These are phyloP conservation scores for Luperina testacea DNA, from an alignment of 2,888 invertebrate genomes.

Conservation along the genomic window DNA sequence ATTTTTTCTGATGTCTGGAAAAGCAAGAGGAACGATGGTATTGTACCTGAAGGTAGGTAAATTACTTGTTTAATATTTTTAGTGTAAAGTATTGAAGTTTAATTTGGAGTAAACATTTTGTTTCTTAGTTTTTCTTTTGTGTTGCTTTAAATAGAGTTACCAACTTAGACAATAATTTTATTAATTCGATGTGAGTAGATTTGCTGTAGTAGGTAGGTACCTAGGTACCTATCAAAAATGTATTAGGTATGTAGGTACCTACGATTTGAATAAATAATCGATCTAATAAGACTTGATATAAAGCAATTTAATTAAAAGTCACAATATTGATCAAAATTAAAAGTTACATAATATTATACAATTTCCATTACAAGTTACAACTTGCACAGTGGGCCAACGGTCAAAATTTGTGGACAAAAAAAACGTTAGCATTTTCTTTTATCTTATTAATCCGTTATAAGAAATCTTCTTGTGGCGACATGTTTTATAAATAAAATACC, in stretches of 20 bases:
- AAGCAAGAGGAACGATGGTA: conserved; percentile 87
- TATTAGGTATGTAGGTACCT: neutral
- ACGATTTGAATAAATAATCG: conserved; percentile 18
- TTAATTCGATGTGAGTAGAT: neutral
- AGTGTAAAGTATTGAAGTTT: conserved; percentile 1
- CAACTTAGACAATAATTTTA: neutral
- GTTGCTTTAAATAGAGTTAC: conserved; percentile 4
- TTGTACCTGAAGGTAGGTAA: conserved; percentile 88
- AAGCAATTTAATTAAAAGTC: neutral
- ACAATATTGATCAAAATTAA: conserved; percentile 2
- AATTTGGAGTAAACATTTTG: neutral
- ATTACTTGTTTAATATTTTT: conserved; percentile 16
- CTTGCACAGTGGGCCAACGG: conserved; percentile 58
- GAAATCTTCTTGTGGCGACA: conserved; percentile 30
- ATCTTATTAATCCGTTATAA: conserved; percentile 20
- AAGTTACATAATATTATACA: conserved; percentile 46
- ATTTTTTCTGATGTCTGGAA: conserved; percentile 84
- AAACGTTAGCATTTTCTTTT: conserved; percentile 10
- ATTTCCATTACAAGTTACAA: conserved; percentile 22
- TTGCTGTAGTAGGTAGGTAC: too few relatives aligned
- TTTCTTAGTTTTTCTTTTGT: neutral
- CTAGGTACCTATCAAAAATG: neutral
- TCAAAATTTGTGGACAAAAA: conserved; percentile 51
- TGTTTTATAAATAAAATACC: conserved; percentile 37
- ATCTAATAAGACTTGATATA: conserved; percentile 11